Conservation (phyloP, 2,888 invertebrate species). For the Eupithecia dodoneata region DNA sequence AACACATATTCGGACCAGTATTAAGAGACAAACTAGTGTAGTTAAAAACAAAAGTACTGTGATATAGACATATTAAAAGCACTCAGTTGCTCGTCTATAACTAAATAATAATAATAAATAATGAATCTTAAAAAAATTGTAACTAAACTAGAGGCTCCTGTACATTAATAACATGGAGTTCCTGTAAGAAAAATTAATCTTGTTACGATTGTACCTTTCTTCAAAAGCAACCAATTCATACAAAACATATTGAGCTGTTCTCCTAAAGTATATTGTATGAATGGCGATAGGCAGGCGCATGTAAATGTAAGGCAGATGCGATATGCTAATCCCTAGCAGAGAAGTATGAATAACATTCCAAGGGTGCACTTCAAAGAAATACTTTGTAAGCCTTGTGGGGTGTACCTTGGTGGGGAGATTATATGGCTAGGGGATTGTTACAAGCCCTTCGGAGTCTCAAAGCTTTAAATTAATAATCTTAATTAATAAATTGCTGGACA, state of each 20-base stretch:
- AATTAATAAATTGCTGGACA: neutral
- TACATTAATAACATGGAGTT: no score
- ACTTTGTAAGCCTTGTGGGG: slow-evolving; percentile 24
- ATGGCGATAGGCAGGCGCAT: slow-evolving; percentile 35
- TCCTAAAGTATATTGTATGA: slow-evolving; percentile 1
- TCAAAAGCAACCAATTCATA: neutral
- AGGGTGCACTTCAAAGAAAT: slow-evolving; percentile 48
- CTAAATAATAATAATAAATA: no score
- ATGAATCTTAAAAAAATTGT: no score
- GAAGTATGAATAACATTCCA: slow-evolving; percentile 50
- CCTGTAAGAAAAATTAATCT: neutral
- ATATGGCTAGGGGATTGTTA: neutral
- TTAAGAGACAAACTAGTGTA: no score
- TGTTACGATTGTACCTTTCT: neutral
- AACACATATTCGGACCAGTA: no score
- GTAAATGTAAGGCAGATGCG: slow-evolving; percentile 50
- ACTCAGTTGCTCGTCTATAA: no score
- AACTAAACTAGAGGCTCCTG: no score
- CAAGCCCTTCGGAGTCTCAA: neutral
- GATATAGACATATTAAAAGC: no score
- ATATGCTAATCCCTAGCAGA: slow-evolving; percentile 50
- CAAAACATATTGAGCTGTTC: neutral
- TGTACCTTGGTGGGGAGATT: neutral
- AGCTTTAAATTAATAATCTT: neutral
- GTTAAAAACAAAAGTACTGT: no score